Percentiles rank a stretch among this genome's conserved stretches.
phyloP scores from a whole-genome alignment of 2,888 invertebrate species.

The Caenorhabditis plicata region DNA sequence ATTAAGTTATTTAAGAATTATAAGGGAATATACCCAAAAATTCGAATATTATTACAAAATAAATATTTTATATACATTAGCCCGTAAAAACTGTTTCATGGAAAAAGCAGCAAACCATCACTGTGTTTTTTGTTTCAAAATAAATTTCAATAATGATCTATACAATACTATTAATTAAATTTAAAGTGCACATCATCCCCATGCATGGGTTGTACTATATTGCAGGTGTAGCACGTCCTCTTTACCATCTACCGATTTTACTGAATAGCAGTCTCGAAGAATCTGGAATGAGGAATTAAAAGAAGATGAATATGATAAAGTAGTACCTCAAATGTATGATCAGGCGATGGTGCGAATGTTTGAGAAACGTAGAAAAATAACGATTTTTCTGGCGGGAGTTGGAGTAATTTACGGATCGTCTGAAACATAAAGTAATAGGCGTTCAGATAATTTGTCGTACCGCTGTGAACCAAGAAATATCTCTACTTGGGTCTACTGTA shows the following conservation, averaged over 20 bases:
- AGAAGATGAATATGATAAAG: too few relatives aligned
- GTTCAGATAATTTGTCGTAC: slow-evolving; percentile 4
- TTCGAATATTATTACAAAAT: too few relatives aligned
- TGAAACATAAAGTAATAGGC: not conserved
- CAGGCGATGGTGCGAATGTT: slow-evolving; percentile 48
- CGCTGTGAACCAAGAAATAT: slow-evolving; percentile 29
- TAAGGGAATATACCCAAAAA: too few relatives aligned
- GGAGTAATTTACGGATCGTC: slow-evolving; percentile 26
- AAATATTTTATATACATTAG: too few relatives aligned
- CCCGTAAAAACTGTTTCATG: too few relatives aligned
- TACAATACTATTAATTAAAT: not conserved
- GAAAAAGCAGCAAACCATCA: too few relatives aligned
- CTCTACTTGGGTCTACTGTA: slow-evolving; percentile 8
- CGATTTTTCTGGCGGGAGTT: slow-evolving; percentile 14
- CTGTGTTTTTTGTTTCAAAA: not conserved
- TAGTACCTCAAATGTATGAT: slow-evolving; percentile 41
- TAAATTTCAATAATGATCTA: not conserved
- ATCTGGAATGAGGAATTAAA: slow-evolving; percentile 16
- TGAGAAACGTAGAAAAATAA: slow-evolving; percentile 41
- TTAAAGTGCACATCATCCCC: slow-evolving; percentile 25
- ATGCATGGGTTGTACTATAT: slow-evolving; percentile 48
- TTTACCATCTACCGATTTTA: slow-evolving; percentile 13
- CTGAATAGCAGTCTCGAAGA: slow-evolving; percentile 25
- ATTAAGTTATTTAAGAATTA: too few relatives aligned
- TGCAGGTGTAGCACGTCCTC: slow-evolving; percentile 37